These are phyloP conservation scores for Aurelia aurita complex sp. Pacific DNA, from an alignment of 30 jellyfish, hydroid and myxozoan species.

Conservation along the genomic window DNA sequence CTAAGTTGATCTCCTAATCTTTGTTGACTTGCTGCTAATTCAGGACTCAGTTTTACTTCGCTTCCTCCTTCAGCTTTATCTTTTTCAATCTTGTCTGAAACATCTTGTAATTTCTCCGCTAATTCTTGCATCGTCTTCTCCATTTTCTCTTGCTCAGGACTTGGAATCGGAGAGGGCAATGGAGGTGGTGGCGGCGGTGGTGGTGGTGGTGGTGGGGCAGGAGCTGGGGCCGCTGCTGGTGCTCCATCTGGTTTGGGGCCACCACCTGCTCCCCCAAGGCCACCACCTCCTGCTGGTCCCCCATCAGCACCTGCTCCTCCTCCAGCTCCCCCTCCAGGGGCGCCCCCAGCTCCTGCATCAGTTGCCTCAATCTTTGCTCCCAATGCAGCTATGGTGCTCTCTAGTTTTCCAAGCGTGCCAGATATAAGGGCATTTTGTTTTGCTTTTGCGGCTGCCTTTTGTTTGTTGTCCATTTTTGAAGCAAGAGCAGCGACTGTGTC, in stretches of 20 bases:
- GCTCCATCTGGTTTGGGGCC: constrained; percentile 22
- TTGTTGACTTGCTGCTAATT: constrained; percentile 70
- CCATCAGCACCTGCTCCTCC: constrained; percentile 52
- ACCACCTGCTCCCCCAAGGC: constrained; percentile 36
- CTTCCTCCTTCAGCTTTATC: constrained; percentile 51
- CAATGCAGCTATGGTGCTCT: constrained; percentile 80
- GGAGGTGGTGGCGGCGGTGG: constrained; percentile 62
- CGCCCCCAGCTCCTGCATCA: constrained; percentile 47
- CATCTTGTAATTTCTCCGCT: constrained; percentile 89
- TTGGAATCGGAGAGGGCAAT: constrained; percentile 49
- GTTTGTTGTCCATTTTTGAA: constrained; percentile 78
- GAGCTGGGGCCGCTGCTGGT: constrained; percentile 22
- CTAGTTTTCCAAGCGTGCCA: constrained; percentile 73
- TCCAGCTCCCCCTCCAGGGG: constrained; percentile 40
- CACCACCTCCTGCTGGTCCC: constrained; percentile 64
- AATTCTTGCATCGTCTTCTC: constrained; percentile 78
- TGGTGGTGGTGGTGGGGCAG: constrained; percentile 24
- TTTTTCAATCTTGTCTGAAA: constrained; percentile 80
- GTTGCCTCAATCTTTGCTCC: constrained; percentile 75
- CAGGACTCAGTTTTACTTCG: constrained; percentile 71
- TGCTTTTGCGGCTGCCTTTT: constrained; percentile 80
- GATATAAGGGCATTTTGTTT: constrained; percentile 81
- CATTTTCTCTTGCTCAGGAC: constrained; percentile 81
- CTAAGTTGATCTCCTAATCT: constrained; percentile 59
- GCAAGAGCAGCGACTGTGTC: constrained; percentile 89